Evolutionary conservation across 2,113 vertebrate species (phyloP), one percentile per base, ranked within the genome.

Genomic region (Rhinichthys klamathensis): DNA sequence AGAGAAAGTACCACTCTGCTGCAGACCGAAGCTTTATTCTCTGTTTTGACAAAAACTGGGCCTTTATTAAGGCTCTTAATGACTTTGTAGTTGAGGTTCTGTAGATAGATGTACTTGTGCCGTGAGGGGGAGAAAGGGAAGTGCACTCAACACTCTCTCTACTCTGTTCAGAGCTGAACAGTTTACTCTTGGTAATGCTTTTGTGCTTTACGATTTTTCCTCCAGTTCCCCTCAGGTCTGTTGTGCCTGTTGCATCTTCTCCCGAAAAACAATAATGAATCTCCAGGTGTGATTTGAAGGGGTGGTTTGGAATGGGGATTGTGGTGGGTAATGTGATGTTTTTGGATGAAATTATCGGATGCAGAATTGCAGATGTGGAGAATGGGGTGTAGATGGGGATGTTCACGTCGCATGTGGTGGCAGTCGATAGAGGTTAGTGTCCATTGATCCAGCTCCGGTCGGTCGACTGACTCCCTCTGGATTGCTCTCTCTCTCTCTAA

Each of bases 351-450:
- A 41, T 88, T 49, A 70, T 84, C 63, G 83, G 54, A 69, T 87
- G 83, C 65, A 60, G 74, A 82, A 46, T 56, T 87, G 83, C 65
- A 65, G 77, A 82, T 63, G 74, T 85, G 56, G 82, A 83, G 67
- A 80, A 86, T 74, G 83, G 84, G 75, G 84, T 79, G 86, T 90
- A 89, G 91, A 85, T 60, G 88, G 80, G 80, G 83, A 80, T 74
- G 77, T 79, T 70, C 82, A 49, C 41, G 78, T 67, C 58, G 84
- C 90, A 91, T 90, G 92, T 89, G 90, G 90, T 89, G 89, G 90
- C 90, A 89, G 88, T 95, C 94, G 91, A 95, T 95, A 93, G 93
- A 95, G 92, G 94, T 95, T 95, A 94, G 93, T 95, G 94, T 95
- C 93, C 94, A 95, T 95, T 86, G 94, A 95, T 95, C 89, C 84